phyloP scores from a whole-genome alignment of 2,113 vertebrate species.

The Neoarius graeffei region DNA sequence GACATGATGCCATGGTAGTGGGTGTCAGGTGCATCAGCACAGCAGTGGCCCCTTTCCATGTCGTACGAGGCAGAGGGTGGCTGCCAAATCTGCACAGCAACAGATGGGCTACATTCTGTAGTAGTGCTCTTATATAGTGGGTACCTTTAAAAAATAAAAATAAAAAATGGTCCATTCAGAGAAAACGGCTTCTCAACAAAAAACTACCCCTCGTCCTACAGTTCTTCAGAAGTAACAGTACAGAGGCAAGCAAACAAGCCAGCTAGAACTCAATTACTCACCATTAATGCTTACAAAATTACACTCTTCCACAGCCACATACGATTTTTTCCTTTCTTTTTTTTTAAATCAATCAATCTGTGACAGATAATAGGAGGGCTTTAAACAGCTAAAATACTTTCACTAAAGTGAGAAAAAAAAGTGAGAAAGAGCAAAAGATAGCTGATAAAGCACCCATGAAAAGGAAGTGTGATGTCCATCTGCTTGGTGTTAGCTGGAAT shows the following conservation, averaged over 20 bases:
- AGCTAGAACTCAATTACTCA: not conserved
- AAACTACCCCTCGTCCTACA: not conserved
- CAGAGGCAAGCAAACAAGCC: not conserved
- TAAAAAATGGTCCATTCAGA: not conserved
- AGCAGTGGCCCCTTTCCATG: not conserved
- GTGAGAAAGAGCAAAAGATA: slow-evolving; percentile 23
- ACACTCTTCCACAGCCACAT: not conserved
- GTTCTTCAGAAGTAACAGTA: not conserved
- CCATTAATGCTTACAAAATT: not conserved
- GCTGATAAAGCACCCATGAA: slow-evolving; percentile 41
- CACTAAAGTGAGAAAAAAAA: not conserved
- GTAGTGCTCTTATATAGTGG: not conserved
- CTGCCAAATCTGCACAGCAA: slow-evolving; percentile 23
- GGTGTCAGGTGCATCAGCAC: slow-evolving; percentile 1
- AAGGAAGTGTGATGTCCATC: slow-evolving; percentile 49
- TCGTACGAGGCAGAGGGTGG: not conserved
- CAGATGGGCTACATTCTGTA: not conserved
- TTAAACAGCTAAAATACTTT: slow-evolving; percentile 27
- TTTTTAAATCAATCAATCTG: slow-evolving; percentile 3
- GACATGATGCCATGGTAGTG: not conserved
- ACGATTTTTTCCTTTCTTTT: not conserved
- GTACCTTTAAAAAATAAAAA: not conserved
- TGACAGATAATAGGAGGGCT: not conserved
- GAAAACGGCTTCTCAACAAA: not conserved
- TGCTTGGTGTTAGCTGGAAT: slow-evolving; percentile 65